Conservation (phyloP, 2,113 vertebrate species). For the Oxyruncus cristatus region DNA sequence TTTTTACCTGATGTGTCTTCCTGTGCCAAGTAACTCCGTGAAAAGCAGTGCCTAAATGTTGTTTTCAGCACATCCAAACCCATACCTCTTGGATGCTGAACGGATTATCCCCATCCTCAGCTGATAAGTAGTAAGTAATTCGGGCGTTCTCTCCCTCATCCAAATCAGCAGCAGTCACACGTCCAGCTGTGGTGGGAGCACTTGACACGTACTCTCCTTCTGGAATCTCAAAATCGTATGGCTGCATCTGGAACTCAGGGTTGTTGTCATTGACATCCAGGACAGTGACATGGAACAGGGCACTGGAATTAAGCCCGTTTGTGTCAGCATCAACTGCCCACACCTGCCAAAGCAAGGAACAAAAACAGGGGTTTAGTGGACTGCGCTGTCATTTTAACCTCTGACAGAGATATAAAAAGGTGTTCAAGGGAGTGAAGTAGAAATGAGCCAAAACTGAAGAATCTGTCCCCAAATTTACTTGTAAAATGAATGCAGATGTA, state of each 20-base stretch:
- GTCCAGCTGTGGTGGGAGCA: slow-evolving; percentile 10
- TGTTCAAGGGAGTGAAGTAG: neutral
- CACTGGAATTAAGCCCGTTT: slow-evolving; percentile 69
- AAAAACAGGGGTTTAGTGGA: neutral
- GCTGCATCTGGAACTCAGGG: slow-evolving; percentile 73
- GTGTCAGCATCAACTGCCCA: slow-evolving; percentile 71
- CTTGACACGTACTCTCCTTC: slow-evolving; percentile 65
- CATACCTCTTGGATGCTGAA: slow-evolving; percentile 73
- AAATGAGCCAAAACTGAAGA: neutral
- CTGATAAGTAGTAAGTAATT: slow-evolving; percentile 53
- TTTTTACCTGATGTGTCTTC: neutral
- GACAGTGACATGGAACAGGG: slow-evolving; percentile 72
- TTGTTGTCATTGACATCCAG: slow-evolving; percentile 82
- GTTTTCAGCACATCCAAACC: neutral
- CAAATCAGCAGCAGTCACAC: slow-evolving; percentile 61
- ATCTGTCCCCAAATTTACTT: slow-evolving; percentile 58
- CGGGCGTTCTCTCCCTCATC: slow-evolving; percentile 74
- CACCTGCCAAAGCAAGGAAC: slow-evolving; percentile 63
- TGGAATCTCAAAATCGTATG: slow-evolving; percentile 21
- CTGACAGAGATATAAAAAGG: neutral
- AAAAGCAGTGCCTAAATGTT: neutral
- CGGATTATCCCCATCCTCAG: slow-evolving; percentile 50
- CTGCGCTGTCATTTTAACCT: neutral
- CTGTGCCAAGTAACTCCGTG: neutral
- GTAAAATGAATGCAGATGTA: slow-evolving; percentile 60